phyloP scores from a whole-genome alignment of 2,797 vertebrate genomes.

The Pangasius djambal region DNA sequence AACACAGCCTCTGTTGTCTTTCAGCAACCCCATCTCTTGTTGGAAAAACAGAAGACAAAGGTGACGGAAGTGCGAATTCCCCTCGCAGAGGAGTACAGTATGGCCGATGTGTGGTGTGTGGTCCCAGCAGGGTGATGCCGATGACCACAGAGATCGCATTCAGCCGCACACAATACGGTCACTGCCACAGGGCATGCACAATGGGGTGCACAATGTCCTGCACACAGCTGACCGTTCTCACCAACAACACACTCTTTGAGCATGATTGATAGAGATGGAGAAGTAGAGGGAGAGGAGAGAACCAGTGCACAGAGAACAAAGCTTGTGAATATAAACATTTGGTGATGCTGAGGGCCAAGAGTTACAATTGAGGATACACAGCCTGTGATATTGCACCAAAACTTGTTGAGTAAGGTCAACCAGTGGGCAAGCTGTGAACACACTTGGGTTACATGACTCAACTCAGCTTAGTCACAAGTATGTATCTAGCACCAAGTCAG shows the following conservation, averaged over 20 bases:
- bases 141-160: slow-evolving; percentile 77
- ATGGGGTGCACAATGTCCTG: slow-evolving; percentile 59
- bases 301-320: slow-evolving; percentile 2
- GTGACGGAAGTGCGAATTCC: slow-evolving; percentile 76
- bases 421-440: not conserved
- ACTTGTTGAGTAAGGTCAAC: not conserved
- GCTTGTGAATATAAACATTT: slow-evolving; percentile 30
- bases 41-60: slow-evolving; percentile 78
- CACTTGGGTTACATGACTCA: not conserved
- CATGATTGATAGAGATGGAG: slow-evolving; percentile 49
- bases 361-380: slow-evolving; percentile 4
- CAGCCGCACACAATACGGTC: slow-evolving; percentile 72
- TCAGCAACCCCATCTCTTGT: slow-evolving; percentile 64
- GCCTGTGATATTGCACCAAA: slow-evolving; percentile 1
- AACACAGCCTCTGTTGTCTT: slow-evolving; percentile 77
- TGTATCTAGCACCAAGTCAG: not conserved
- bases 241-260: slow-evolving; percentile 64
- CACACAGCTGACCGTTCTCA: slow-evolving; percentile 65
- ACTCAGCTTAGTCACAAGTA: not conserved
- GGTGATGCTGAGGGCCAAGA: not conserved
- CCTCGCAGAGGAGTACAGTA: slow-evolving; percentile 77
- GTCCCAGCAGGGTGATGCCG: slow-evolving; percentile 54
- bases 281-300: slow-evolving; percentile 19
- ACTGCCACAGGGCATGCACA: slow-evolving; percentile 63
- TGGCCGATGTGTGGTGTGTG: slow-evolving; percentile 69